These are phyloP conservation scores for Dicranocentrus wangi DNA, from an alignment of 2,888 invertebrate species.

Conservation along the genomic window DNA sequence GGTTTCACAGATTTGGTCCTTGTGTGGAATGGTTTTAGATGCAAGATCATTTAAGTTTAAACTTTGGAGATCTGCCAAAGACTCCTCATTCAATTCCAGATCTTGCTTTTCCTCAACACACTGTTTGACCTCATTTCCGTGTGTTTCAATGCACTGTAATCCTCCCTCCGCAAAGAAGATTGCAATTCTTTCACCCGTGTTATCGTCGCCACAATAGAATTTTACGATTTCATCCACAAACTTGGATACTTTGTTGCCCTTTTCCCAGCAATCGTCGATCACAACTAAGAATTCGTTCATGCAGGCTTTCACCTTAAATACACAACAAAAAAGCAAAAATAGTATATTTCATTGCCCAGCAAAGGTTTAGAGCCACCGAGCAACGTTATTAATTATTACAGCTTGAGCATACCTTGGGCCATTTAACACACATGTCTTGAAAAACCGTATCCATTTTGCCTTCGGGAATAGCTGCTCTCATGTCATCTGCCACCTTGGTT, in stretches of 20 bases:
- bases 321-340: no score
- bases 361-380: no score
- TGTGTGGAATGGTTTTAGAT: slow-evolving; percentile 27
- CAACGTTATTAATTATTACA: neutral
- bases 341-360: no score
- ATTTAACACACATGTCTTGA: slow-evolving; percentile 68
- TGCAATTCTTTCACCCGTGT: slow-evolving; percentile 70
- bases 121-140: slow-evolving; percentile 68
- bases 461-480: slow-evolving; percentile 69
- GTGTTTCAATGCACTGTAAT: slow-evolving; percentile 68
- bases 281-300: slow-evolving; percentile 61
- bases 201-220: slow-evolving; percentile 72
- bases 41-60: slow-evolving; percentile 34
- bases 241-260: slow-evolving; percentile 68
- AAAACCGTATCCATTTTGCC: slow-evolving; percentile 72
- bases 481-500: slow-evolving; percentile 64
- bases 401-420: slow-evolving; percentile 59
- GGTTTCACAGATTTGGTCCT: slow-evolving; percentile 52
- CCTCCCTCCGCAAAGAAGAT: slow-evolving; percentile 70
- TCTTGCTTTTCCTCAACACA: slow-evolving; percentile 65
- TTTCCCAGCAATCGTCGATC: slow-evolving; percentile 70
- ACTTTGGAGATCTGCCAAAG: neutral
- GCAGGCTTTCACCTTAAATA: slow-evolving; percentile 63
- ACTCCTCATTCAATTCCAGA: slow-evolving; percentile 21
- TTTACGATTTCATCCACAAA: slow-evolving; percentile 68